Evolutionary conservation across 2,888 invertebrate genomes (phyloP).

Genomic region (Chrysina gloriosa): DNA sequence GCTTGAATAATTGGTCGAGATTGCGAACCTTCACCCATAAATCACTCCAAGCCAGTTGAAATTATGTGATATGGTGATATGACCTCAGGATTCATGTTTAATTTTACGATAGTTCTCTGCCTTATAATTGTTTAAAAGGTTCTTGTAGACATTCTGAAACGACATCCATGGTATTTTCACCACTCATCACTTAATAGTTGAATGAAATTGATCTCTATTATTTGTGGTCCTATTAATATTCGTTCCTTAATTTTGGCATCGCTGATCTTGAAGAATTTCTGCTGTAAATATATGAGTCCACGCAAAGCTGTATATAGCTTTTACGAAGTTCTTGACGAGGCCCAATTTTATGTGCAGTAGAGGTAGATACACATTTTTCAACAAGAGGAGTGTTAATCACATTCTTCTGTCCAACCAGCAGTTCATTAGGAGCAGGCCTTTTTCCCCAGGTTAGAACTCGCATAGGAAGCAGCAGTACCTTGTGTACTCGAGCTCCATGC

Average conservation of each 20-base stretch:
- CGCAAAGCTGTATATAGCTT: conserved; percentile 19
- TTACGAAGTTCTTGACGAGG: conserved; percentile 34
- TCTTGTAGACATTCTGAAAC: not conserved
- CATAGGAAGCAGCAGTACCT: too few species aligned
- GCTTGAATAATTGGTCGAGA: too few species aligned
- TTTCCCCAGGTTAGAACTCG: too few species aligned
- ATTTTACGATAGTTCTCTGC: not conserved
- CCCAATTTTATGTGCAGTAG: conserved; percentile 28
- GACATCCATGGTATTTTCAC: not conserved
- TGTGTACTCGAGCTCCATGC: too few species aligned
- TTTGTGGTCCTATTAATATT: not conserved
- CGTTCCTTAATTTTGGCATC: too few species aligned
- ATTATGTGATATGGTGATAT: not conserved
- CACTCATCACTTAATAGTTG: not conserved
- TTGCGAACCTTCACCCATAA: too few species aligned
- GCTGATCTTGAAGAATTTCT: not conserved
- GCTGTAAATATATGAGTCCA: not conserved
- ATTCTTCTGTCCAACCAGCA: not conserved
- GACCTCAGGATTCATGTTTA: not conserved
- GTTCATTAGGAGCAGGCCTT: not conserved
- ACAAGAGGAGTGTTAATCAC: conserved; percentile 13
- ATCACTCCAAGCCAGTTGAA: too few species aligned
- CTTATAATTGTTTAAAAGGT: not conserved
- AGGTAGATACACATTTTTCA: conserved; percentile 23
- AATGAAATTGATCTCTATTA: not conserved